Base-by-base conservation (phyloP, 2,888 invertebrate species). In the Caenorhabditis doughertyi region DNA sequence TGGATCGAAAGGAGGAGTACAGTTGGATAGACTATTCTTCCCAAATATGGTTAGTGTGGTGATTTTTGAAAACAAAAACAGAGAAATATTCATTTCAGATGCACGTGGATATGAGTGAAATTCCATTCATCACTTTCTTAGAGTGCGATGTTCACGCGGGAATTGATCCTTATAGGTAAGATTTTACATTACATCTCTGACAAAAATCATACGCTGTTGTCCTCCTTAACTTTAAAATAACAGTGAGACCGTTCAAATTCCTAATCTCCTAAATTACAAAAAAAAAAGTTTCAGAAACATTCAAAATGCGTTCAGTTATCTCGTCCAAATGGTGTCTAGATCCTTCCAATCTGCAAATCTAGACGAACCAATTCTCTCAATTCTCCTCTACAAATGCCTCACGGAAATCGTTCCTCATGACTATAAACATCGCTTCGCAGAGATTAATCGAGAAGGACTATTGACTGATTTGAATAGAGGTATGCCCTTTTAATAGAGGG, bases 21-120 rank as follows among this genome's bases (percentile, higher is more conserved):
- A 84, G 67, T 39, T 84, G 35, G 77, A 84, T 56, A 44, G 84
- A 62, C 47, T 79, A 2, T 39, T 83, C n/a, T 51, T 79, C 3
- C 58, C 82, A 2, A 73, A 73, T 42, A 47, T 53, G 70, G 73
- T 74, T 7, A 44, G 60, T 18, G 23, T 11, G 9, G 32, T 51
- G 5, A 5, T 11, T 51, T 60, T 39, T 32, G 4, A 7, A 32
- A 23, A 8, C 23, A 13, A 51, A n/a, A 21, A 1, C 11, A 47
- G 1, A 44, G 23, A 23, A 42, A 27, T 9, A 32, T 32, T 9
- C 9, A 32, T 64, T 67, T 58, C 58, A 76, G 76, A 18, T 27
- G 4, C 56, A 58, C 32, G 51, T 76, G 0, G 76, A 76, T 16
- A 23, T 76, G 18, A 68, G 60, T 58, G 76, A 76, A 16, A 25